Conservation (phyloP, 2,113 vertebrate genomes). For the Pomatorhinus ruficollis region DNA sequence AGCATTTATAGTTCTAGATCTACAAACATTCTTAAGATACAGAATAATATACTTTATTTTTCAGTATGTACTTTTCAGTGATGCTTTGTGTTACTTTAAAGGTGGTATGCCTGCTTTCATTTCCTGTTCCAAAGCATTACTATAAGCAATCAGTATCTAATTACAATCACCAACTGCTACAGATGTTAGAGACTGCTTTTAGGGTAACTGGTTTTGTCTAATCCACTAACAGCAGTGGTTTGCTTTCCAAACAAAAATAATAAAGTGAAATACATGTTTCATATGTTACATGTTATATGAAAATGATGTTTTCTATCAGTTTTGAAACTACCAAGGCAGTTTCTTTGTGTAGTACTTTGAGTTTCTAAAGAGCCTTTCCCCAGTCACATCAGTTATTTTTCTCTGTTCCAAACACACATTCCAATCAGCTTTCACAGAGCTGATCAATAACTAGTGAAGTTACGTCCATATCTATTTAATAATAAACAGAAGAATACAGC, state of each 20-base stretch:
- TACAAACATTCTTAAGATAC: background rate
- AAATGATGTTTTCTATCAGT: background rate
- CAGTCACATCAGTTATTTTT: background rate
- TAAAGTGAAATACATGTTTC: too few species aligned
- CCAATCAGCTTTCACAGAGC: background rate
- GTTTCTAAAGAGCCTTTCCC: background rate
- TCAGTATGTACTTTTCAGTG: background rate
- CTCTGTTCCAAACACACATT: background rate
- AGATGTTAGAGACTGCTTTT: background rate
- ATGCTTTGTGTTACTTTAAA: background rate
- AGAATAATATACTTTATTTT: background rate
- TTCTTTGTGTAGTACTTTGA: background rate
- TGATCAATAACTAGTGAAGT: background rate
- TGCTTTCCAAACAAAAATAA: background rate
- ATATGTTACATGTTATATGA: too few species aligned
- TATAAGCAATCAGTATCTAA: background rate
- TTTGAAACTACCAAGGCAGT: background rate
- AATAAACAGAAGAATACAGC: background rate
- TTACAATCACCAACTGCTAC: background rate
- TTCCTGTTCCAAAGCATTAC: background rate
- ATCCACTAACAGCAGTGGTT: background rate
- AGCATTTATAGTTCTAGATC: background rate
- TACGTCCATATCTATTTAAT: background rate
- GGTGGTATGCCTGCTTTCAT: background rate
- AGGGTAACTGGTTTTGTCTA: background rate